These are phyloP conservation scores for Lepidotrigona ventralis DNA, from an alignment of 1,140 invertebrate species.

Conservation along the genomic window DNA sequence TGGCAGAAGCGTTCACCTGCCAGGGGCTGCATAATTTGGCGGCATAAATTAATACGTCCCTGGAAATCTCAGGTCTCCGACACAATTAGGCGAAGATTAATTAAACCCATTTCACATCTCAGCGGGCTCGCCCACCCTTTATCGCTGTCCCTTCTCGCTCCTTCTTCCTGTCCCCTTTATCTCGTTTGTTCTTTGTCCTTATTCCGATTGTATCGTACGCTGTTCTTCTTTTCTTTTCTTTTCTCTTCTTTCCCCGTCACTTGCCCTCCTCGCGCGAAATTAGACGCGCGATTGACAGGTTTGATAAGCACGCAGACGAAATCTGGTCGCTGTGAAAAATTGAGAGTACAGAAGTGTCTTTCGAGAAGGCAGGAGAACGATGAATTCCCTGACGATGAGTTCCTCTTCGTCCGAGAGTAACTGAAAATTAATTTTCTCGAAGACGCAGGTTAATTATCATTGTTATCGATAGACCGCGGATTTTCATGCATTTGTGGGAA, in stretches of 20 bases:
- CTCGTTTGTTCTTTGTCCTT: constrained; percentile 37
- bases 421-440: background rate
- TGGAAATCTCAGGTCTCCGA: constrained; percentile 74
- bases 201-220: constrained; percentile 23
- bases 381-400: no score
- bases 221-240: constrained; percentile 19
- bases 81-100: constrained; percentile 79
- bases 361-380: background rate
- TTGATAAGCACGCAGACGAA: background rate
- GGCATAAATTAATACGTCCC: constrained; percentile 78
- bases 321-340: background rate
- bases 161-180: constrained; percentile 6
- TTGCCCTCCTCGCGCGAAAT: constrained; percentile 12
- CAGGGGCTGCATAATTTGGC: constrained; percentile 73
- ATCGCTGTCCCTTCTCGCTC: constrained; percentile 23
- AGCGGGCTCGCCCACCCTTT: constrained; percentile 58
- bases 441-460: background rate
- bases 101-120: constrained; percentile 79
- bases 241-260: background rate
- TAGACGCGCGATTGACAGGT: constrained; percentile 14
- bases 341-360: background rate
- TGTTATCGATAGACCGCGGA: no score
- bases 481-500: background rate
- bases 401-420: background rate
- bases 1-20: constrained; percentile 70